These are phyloP conservation scores for Dicyrtomina minuta DNA, from an alignment of 2,888 invertebrate species.

Conservation along the genomic window DNA sequence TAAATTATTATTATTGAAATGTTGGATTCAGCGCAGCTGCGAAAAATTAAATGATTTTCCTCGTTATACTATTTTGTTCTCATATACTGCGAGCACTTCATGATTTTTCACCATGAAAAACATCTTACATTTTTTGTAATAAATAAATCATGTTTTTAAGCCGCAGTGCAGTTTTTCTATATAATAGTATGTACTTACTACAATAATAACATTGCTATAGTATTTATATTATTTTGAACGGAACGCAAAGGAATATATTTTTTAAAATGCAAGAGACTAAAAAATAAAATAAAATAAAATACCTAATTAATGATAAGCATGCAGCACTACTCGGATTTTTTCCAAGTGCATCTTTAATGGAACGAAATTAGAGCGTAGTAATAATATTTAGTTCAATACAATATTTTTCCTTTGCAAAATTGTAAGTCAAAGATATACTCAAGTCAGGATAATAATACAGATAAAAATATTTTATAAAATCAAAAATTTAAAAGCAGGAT, in stretches of 20 bases:
- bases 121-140: not conserved
- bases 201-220: not conserved
- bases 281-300: not conserved
- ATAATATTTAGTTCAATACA: constrained; percentile 1
- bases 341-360: not conserved
- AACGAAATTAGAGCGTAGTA: not conserved
- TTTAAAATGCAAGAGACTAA: not conserved
- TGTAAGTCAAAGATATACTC: not conserved
- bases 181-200: not conserved
- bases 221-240: constrained; percentile 2
- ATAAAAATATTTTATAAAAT: constrained; percentile 2
- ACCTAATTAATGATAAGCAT: not conserved
- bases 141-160: not conserved
- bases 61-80: not conserved
- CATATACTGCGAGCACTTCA: not conserved
- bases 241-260: constrained; percentile 3
- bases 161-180: not conserved
- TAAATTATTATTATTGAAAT: constrained; percentile 2
- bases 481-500: not conserved
- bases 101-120: not conserved
- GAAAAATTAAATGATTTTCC: constrained; percentile 1
- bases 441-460: not conserved
- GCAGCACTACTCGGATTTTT: not conserved
- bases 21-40: constrained; percentile 15
- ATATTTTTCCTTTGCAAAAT: constrained; percentile 1